Base-by-base conservation (phyloP, 2,797 vertebrate genomes). In the Anomalospiza imberbis region DNA sequence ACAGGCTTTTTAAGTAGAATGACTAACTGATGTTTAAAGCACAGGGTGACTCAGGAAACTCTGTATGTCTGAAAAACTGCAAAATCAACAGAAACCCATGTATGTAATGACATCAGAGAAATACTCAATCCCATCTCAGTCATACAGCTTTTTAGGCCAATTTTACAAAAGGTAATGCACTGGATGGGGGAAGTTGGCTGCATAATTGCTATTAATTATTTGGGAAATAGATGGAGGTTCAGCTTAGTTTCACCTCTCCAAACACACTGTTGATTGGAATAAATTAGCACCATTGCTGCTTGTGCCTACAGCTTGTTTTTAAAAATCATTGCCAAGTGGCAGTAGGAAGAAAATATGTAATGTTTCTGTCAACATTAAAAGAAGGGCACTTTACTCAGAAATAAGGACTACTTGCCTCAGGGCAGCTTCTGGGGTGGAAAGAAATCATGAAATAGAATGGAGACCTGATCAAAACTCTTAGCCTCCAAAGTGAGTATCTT, bases 41-140 rank as follows among this genome's bases (percentile, higher is more conserved):
- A 62, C 9, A 40, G 10, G 1, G 7, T 88, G 26, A 29, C 32
- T 79, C 26, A 17, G 67, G 47, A 65, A 51, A 66, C 8, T 15
- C 0, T 14, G 8, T 32, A n/a, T 15, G 14, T 13, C 63, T 53
- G 44, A 47, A 83, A 83, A 87, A 22, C 15, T n/a, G 48, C 3
- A 36, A 48, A 84, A 71, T 0, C 22, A 62, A 22, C 16, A 61
- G 42, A 45, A 20, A 0, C 1, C 2, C 0, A 1, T 13, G 10
- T 14, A 14, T 62, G 13, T 26, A 85, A 15, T 10, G 11, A 47
- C 25, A 53, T 29, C 25, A 67, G 40, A 60, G 15, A 89, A 84
- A 47, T 44, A 26, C 7, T 76, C 50, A 62, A 25, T 71, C 44
- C 7, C 19, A 28, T 31, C 18, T 57, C 55, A 26, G 17, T 75